phyloP scores from a whole-genome alignment of 2,113 vertebrate species.

The Xenus cinereus region DNA sequence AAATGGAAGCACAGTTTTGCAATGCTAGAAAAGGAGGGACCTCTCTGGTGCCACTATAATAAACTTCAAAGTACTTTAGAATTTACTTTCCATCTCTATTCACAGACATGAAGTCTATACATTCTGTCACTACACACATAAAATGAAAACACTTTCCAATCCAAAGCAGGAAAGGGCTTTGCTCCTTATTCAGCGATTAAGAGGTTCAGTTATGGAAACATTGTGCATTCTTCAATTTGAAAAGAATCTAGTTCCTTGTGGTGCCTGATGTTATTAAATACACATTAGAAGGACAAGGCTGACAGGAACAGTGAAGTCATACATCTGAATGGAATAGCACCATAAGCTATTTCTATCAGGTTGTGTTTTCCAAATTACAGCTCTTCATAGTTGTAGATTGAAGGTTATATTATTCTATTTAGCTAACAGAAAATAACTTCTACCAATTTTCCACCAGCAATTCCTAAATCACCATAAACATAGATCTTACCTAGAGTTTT shows the following conservation, averaged over 20 bases:
- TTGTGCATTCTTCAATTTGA: background rate
- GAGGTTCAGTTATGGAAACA: background rate
- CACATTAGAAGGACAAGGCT: background rate
- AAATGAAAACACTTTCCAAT: constrained; percentile 4
- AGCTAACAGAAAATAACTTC: constrained; percentile 8
- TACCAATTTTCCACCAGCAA: background rate
- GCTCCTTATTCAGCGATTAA: constrained; percentile 1
- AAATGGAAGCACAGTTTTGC: background rate
- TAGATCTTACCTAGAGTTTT: background rate
- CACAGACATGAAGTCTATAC: constrained; percentile 8
- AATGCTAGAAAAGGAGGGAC: background rate
- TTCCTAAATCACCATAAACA: constrained; percentile 16
- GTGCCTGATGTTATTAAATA: background rate
- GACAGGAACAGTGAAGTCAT: constrained; percentile 9
- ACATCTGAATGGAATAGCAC: background rate
- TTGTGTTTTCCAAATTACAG: constrained; percentile 29
- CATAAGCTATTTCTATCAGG: background rate
- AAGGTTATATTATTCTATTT: constrained; percentile 17
- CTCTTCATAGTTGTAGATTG: background rate
- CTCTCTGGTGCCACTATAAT: background rate
- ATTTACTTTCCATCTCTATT: background rate
- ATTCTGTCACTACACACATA: background rate
- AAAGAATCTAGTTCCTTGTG: background rate
- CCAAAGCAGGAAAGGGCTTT: background rate
- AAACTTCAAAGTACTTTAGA: background rate